Evolutionary conservation across 2,797 vertebrate genomes (phyloP).

Genomic region (Vireo griseus): DNA sequence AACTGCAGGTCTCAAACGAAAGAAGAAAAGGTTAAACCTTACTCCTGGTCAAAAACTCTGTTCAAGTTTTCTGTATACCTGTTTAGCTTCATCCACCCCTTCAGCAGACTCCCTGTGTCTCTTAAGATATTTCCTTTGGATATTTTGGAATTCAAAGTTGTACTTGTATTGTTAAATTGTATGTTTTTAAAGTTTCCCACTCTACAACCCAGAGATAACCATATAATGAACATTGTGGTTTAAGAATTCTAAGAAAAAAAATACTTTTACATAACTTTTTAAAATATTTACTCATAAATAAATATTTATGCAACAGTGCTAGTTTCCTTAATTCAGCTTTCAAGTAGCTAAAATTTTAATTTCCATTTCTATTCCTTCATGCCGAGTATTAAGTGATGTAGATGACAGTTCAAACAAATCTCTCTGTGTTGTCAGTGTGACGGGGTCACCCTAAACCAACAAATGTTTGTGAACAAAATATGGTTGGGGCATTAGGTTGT

Average conservation of each 20-base stretch:
- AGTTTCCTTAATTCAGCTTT: background rate
- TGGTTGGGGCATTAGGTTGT: background rate
- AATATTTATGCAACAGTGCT: background rate
- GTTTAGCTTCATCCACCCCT: background rate
- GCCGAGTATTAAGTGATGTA: background rate
- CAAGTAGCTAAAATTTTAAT: background rate
- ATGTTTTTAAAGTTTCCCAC: background rate
- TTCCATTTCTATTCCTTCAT: background rate
- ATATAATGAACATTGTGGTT: background rate
- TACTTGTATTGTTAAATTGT: background rate
- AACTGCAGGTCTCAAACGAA: background rate
- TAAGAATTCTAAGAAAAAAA: background rate
- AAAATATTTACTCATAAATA: background rate
- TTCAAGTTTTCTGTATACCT: background rate
- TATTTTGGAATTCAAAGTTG: background rate
- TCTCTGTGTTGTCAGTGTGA: background rate
- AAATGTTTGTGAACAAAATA: background rate
- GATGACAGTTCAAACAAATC: background rate
- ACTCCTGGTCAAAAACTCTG: background rate
- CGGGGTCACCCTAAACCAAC: background rate
- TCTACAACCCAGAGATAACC: background rate
- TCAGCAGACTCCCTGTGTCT: fast-evolving
- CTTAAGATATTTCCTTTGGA: background rate
- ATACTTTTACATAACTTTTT: background rate
- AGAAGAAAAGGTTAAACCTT: background rate